A percentile compares a stretch with the other conserved stretches of the same genome.
Evolutionary conservation across 2,113 vertebrate species (phyloP).

Genomic region (Oryzias melastigma): DNA sequence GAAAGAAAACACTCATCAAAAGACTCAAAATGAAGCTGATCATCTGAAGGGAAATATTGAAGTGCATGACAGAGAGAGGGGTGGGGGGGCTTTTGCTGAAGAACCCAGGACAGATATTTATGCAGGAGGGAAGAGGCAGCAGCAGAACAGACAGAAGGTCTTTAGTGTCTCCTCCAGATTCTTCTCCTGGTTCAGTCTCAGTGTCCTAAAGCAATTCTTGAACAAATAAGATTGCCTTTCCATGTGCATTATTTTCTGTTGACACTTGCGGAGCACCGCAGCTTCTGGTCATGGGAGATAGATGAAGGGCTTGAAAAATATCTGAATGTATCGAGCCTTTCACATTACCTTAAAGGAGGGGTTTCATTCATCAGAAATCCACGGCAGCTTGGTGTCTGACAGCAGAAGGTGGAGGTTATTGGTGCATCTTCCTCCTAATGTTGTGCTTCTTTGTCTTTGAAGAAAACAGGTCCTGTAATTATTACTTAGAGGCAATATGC

Average conservation of each 20-base stretch:
- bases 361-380: constrained; percentile 51
- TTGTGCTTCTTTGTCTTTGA: constrained; percentile 32
- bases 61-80: neutral
- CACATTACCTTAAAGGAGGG: constrained; percentile 68
- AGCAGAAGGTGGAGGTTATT: constrained; percentile 71
- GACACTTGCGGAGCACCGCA: constrained; percentile 82
- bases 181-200: constrained; percentile 69
- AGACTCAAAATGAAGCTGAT: constrained; percentile 56
- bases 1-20: constrained; percentile 54
- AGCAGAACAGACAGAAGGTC: constrained; percentile 6
- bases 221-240: constrained; percentile 84
- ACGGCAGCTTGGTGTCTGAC: constrained; percentile 62
- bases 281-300: constrained; percentile 80
- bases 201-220: constrained; percentile 81
- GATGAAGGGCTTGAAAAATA: constrained; percentile 77
- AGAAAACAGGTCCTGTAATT: constrained; percentile 33
- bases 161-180: constrained; percentile 52
- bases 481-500: constrained; percentile 30
- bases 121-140: constrained; percentile 21
- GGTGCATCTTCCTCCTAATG: constrained; percentile 34
- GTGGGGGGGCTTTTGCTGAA: constrained; percentile 10
- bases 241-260: constrained; percentile 83
- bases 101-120: constrained; percentile 34
- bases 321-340: constrained; percentile 74
- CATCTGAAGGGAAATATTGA: constrained; percentile 50